A percentile compares a stretch with the other conserved stretches of the same genome.
phyloP scores from a whole-genome alignment of 1,140 invertebrate species.

The roundworm (Caenorhabditis elegans) region DNA sequence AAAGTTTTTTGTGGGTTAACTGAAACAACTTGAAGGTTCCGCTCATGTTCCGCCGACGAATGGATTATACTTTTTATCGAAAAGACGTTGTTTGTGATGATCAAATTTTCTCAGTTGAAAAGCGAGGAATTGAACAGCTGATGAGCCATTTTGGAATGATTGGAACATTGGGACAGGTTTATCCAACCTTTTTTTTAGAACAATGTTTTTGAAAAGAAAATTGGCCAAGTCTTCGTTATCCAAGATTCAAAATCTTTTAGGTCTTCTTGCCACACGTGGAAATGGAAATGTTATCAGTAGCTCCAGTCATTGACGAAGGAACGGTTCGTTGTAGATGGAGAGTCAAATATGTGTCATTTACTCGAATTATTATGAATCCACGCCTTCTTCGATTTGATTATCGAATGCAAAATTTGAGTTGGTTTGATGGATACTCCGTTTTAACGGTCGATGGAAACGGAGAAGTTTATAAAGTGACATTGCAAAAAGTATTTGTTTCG shows the following conservation, averaged over 20 bases:
- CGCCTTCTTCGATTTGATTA: constrained; percentile 39
- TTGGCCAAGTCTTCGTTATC: too few relatives aligned
- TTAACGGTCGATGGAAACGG: constrained; percentile 50
- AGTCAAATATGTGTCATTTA: constrained; percentile 44
- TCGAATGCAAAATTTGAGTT: constrained; percentile 37
- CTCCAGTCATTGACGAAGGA: constrained; percentile 47
- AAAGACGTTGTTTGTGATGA: constrained; percentile 49
- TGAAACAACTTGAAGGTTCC: constrained; percentile 33
- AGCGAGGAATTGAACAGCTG: constrained; percentile 41
- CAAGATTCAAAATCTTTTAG: background rate
- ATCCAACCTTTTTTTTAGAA: too few relatives aligned
- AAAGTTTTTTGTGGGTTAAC: background rate
- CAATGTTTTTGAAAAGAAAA: too few relatives aligned
- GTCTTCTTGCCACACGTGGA: constrained; percentile 45
- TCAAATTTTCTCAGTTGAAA: constrained; percentile 42
- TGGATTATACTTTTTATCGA: constrained; percentile 48
- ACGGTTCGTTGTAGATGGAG: constrained; percentile 45
- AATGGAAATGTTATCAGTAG: constrained; percentile 35
- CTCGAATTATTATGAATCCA: constrained; percentile 36
- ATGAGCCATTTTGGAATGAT: constrained; percentile 42
- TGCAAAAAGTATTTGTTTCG: constrained; percentile 39
- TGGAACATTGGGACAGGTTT: constrained; percentile 34
- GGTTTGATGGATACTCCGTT: constrained; percentile 50
- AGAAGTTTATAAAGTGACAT: constrained; percentile 43
- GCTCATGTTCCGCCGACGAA: constrained; percentile 44